These are phyloP conservation scores for Lithobates pipiens DNA, from an alignment of 2,797 vertebrate genomes.

Conservation along the genomic window DNA sequence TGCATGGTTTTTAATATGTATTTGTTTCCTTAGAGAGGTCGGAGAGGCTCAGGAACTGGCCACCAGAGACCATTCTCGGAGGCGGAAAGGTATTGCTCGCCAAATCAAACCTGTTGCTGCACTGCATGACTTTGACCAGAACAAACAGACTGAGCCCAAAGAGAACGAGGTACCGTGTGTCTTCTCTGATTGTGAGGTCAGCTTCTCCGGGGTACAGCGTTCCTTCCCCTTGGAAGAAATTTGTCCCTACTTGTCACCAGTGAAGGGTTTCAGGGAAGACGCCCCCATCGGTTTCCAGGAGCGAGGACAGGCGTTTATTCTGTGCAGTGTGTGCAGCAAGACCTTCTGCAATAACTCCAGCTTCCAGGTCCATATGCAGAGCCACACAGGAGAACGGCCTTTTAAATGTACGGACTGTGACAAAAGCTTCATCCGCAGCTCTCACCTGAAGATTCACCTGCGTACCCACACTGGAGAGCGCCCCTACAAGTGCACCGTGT, in stretches of 20 bases:
- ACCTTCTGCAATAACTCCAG: conserved; percentile 63
- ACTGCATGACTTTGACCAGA: conserved; percentile 23
- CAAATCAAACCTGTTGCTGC: conserved; percentile 20
- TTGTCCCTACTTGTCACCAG: not conserved
- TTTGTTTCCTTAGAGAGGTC: not conserved
- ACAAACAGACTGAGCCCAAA: conserved; percentile 27
- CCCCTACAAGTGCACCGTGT: conserved; percentile 54
- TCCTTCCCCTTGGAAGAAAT: not conserved
- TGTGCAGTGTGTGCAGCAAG: conserved; percentile 75
- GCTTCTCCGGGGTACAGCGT: not conserved
- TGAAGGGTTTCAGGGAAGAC: not conserved
- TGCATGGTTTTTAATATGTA: not conserved
- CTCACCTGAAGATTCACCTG: conserved; percentile 67
- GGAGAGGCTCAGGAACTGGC: not conserved
- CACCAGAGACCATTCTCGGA: not conserved
- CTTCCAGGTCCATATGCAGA: conserved; percentile 72
- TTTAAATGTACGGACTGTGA: conserved; percentile 65
- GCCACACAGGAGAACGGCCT: conserved; percentile 75
- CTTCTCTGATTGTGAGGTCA: not conserved
- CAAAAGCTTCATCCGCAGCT: conserved; percentile 67
- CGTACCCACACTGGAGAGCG: conserved; percentile 65
- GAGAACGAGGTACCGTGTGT: not conserved
- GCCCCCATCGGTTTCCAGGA: conserved; percentile 33
- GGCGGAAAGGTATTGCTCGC: conserved; percentile 23
- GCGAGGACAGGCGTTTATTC: conserved; percentile 24